Conservation (phyloP, 2,888 invertebrate species). For the Caenorhabditis macrosperma region DNA sequence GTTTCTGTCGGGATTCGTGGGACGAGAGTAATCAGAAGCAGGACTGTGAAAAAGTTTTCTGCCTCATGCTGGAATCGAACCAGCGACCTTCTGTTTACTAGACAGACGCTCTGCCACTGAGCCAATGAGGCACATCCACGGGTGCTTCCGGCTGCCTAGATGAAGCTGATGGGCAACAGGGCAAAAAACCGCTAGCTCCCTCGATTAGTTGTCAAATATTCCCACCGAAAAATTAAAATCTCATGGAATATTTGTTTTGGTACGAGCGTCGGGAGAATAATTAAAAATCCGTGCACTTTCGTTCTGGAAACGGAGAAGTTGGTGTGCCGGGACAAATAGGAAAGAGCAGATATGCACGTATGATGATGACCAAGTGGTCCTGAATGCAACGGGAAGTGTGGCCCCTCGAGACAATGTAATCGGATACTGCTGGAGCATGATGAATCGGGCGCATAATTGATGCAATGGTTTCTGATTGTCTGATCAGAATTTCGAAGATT, state of each 20-base stretch:
- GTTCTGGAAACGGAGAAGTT: conserved; percentile 1
- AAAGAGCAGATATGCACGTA: conserved; percentile 29
- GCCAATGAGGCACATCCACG: conserved; percentile 79
- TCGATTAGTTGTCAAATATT: neutral
- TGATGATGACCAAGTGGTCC: conserved; percentile 14
- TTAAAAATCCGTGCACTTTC: conserved; percentile 31
- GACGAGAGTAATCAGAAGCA: neutral
- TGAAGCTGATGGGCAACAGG: neutral
- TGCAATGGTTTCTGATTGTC: conserved; percentile 27
- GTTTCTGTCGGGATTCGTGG: neutral
- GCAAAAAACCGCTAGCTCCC: neutral
- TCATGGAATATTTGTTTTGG: neutral
- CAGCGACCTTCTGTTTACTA: conserved; percentile 80
- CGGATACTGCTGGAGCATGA: conserved; percentile 34
- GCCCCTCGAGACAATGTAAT: conserved; percentile 39
- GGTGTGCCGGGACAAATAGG: neutral
- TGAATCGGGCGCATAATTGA: conserved; percentile 42
- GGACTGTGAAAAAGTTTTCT: conserved; percentile 15
- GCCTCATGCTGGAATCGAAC: conserved; percentile 80
- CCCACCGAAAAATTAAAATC: neutral
- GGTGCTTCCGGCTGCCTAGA: too few relatives aligned
- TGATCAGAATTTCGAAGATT: conserved; percentile 6
- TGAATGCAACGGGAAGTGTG: conserved; percentile 15
- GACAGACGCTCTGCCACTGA: conserved; percentile 80
- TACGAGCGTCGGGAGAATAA: neutral